These are phyloP conservation scores for Oryzias sinensis DNA, from an alignment of 2,797 vertebrate species.

Conservation along the genomic window DNA sequence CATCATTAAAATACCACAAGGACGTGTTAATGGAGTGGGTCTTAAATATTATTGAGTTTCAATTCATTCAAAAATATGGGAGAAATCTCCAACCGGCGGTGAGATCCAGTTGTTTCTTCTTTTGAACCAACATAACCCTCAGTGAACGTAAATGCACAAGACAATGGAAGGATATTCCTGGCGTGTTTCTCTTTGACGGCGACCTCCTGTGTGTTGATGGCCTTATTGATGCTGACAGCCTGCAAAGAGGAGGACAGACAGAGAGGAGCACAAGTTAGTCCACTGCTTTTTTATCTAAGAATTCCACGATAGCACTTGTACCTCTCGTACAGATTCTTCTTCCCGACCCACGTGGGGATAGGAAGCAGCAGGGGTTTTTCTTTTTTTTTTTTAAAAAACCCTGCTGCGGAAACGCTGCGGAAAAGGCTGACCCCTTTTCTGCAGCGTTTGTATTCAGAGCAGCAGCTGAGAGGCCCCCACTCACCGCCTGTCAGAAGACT, in stretches of 20 bases:
- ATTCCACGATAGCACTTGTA: slow-evolving; percentile 30
- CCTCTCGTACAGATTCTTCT: slow-evolving; percentile 20
- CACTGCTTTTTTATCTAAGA: slow-evolving; percentile 10
- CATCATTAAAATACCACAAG: no score
- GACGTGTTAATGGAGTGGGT: no score
- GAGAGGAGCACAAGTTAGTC: slow-evolving; percentile 35
- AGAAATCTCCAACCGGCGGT: slow-evolving; percentile 17
- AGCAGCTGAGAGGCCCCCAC: slow-evolving; percentile 39
- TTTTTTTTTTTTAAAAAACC: no score
- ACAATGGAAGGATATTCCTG: slow-evolving; percentile 93
- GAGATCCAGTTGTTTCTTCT: slow-evolving; percentile 31
- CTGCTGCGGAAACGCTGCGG: background rate
- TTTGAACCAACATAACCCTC: slow-evolving; percentile 46
- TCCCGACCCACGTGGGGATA: slow-evolving; percentile 23
- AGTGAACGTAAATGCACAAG: slow-evolving; percentile 11
- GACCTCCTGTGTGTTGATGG: slow-evolving; percentile 98
- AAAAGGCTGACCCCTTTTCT: slow-evolving; percentile 60
- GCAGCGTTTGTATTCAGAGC: slow-evolving; percentile 57
- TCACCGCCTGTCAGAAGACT: slow-evolving; percentile 32
- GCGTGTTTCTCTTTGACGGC: slow-evolving; percentile 99
- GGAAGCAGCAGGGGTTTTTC: slow-evolving; percentile 23
- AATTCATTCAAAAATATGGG: no score
- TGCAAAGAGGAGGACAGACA: slow-evolving; percentile 63
- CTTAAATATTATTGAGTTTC: no score
- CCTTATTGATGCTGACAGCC: slow-evolving; percentile 99